These are phyloP conservation scores for Phalanger gymnotis DNA, from an alignment of 2,797 vertebrate genomes.

Conservation along the genomic window DNA sequence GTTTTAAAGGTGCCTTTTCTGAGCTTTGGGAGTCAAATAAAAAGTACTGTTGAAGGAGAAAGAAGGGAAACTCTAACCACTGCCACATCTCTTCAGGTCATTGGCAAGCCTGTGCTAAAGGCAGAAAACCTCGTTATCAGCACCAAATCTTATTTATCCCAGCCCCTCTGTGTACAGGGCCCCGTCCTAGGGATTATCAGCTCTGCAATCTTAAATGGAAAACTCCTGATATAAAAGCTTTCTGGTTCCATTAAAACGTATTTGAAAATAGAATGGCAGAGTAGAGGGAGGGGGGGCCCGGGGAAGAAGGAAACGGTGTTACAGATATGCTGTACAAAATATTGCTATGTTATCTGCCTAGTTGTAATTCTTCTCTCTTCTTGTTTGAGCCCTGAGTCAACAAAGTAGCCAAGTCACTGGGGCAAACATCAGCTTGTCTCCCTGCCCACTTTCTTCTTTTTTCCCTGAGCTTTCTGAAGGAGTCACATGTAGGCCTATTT, in stretches of 20 bases:
- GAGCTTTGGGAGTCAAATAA: constrained; percentile 38
- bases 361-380: background rate
- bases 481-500: background rate
- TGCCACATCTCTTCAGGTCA: background rate
- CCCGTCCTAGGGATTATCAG: background rate
- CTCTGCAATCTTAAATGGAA: constrained; percentile 22
- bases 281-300: too few relatives aligned
- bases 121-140: constrained; percentile 17
- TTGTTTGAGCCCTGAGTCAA: background rate
- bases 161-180: background rate
- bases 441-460: background rate
- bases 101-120: constrained; percentile 8
- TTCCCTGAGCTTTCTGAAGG: background rate
- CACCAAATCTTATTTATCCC: background rate
- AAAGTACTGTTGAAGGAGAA: constrained; percentile 13
- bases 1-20: constrained; percentile 45
- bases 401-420: background rate
- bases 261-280: constrained; percentile 8
- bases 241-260: background rate
- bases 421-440: background rate
- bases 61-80: background rate
- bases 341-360: background rate
- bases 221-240: constrained; percentile 29
- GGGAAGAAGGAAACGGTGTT: background rate
- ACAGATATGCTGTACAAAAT: background rate